Conservation (phyloP, 35 echinoderm and acorn worm genomes). For the Holothuria glaberrima region DNA sequence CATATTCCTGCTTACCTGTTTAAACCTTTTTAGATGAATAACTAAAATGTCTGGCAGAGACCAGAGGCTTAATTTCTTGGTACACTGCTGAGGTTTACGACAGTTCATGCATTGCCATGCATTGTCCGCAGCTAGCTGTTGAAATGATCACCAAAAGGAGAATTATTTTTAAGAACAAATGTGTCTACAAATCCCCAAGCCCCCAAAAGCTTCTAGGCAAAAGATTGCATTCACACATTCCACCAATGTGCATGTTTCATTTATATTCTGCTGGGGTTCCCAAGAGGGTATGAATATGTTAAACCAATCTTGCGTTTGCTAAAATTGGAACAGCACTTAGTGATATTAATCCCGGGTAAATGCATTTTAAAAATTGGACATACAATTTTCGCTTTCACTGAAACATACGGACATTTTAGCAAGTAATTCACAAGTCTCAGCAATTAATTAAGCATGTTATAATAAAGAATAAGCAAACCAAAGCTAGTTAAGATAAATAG, state of each 20-base stretch:
- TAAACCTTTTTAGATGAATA: conserved; percentile 96
- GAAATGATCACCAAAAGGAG: background rate
- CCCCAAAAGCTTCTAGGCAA: background rate
- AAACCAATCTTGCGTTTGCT: too few species aligned
- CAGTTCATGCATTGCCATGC: conserved; percentile 95
- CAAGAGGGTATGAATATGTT: too few species aligned
- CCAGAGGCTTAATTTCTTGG: conserved; percentile 91
- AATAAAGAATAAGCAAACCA: too few species aligned
- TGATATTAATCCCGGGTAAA: too few species aligned
- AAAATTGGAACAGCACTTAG: too few species aligned
- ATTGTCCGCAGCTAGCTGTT: conserved; percentile 85
- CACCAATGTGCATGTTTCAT: background rate
- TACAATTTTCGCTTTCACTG: too few species aligned
- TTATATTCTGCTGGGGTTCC: background rate
- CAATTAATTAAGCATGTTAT: too few species aligned
- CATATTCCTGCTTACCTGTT: conserved; percentile 71
- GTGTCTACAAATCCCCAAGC: background rate
- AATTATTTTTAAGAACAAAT: background rate
- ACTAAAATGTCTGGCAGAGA: conserved; percentile 91
- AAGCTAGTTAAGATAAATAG: too few species aligned
- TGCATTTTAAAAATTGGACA: too few species aligned
- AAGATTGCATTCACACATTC: background rate
- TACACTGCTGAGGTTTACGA: conserved; percentile 87
- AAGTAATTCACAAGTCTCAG: too few species aligned
- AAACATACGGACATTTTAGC: too few species aligned